Conservation (phyloP, 2,888 invertebrate species). For the Ypsolopha sequella region DNA sequence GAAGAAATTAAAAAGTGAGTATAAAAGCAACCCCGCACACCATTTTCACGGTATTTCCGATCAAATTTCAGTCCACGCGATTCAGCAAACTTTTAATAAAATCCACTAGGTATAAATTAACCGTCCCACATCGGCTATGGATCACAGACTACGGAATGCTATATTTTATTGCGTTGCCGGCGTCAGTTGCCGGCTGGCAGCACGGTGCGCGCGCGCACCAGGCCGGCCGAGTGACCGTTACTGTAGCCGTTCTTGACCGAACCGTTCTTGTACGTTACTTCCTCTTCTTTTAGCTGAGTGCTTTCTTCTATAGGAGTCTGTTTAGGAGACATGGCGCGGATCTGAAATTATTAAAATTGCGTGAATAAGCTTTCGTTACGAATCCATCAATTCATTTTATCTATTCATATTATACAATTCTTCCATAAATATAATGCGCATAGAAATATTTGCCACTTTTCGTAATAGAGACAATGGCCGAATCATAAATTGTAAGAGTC, state of each 20-base stretch:
- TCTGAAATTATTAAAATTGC: conserved; percentile 19
- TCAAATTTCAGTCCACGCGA: too few relatives aligned
- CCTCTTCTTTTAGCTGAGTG: conserved; percentile 27
- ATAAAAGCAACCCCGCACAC: not conserved
- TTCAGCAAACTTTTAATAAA: too few relatives aligned
- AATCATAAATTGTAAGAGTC: too few relatives aligned
- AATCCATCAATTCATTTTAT: too few relatives aligned
- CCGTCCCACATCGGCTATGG: conserved; percentile 15
- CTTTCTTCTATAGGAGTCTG: conserved; percentile 16
- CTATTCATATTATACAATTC: too few relatives aligned
- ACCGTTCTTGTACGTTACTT: conserved; percentile 42
- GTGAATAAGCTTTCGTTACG: too few relatives aligned
- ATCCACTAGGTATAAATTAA: too few relatives aligned
- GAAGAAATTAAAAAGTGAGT: not conserved
- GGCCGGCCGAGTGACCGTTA: conserved; percentile 40
- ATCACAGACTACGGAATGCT: conserved; percentile 43
- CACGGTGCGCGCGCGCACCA: conserved; percentile 44
- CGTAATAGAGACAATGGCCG: too few relatives aligned
- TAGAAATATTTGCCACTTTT: too few relatives aligned
- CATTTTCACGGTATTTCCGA: too few relatives aligned
- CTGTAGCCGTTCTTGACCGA: conserved; percentile 44
- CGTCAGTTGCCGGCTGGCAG: conserved; percentile 63
- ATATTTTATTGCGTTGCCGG: conserved; percentile 16
- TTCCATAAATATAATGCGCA: too few relatives aligned
- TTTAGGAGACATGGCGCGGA: conserved; percentile 32